Conservation (phyloP, 2,797 vertebrate species). For the Lacerta viridis region DNA sequence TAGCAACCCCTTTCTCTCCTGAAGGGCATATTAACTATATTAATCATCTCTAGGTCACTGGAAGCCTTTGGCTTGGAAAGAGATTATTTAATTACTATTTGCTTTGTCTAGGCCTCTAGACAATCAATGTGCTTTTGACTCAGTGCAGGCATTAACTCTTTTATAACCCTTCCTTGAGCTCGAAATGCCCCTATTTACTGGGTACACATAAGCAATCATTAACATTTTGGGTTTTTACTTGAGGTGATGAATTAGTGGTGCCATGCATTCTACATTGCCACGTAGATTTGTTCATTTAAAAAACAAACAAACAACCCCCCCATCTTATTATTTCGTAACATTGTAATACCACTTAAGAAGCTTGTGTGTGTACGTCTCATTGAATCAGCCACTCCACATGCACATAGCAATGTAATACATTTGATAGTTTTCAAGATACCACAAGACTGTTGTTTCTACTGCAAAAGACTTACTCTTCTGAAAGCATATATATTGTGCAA, state of each 20-base stretch:
- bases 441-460: no score
- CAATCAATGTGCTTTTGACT: not conserved
- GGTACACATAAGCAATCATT: not conserved
- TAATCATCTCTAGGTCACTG: conserved; percentile 6
- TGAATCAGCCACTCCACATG: not conserved
- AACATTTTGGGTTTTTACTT: not conserved
- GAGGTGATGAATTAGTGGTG: not conserved
- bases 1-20: conserved; percentile 15
- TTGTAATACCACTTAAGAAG: not conserved
- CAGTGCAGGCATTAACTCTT: conserved; percentile 16
- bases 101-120: conserved; percentile 20
- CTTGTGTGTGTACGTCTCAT: not conserved
- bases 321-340: not conserved
- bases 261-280: not conserved
- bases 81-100: conserved; percentile 35
- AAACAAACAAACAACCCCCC: not conserved
- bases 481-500: not conserved
- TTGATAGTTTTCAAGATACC: no score
- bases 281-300: not conserved
- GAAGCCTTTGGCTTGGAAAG: conserved; percentile 20
- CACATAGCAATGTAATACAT: not conserved
- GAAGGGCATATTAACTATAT: conserved; percentile 15
- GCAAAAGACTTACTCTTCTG: no score
- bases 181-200: conserved; percentile 3
- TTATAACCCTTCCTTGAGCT: conserved; percentile 20